phyloP scores from a whole-genome alignment of 2,888 invertebrate genomes.

The Maniola hyperantus region DNA sequence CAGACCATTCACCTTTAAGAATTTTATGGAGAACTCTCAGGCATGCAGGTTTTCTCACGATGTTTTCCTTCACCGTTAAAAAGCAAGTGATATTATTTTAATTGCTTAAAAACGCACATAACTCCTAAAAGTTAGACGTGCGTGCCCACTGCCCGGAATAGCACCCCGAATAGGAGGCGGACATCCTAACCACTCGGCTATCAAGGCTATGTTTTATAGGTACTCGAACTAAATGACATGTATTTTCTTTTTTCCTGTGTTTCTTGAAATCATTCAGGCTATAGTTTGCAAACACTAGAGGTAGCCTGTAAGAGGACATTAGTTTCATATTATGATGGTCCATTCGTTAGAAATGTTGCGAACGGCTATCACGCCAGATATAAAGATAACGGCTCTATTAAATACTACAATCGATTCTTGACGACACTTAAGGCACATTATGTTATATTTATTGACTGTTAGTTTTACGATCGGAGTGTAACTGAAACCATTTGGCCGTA shows the following conservation, averaged over 20 bases:
- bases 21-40: no score
- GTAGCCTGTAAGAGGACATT: conserved; percentile 12
- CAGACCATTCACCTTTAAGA: no score
- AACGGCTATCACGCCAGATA: conserved; percentile 44
- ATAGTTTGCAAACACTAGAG: neutral
- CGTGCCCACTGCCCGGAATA: no score
- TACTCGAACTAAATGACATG: neutral
- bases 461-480: conserved; percentile 51
- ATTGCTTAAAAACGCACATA: no score
- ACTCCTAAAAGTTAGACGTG: no score
- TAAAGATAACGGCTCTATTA: conserved; percentile 54
- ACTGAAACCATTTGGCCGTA: conserved; percentile 41
- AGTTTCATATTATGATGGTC: conserved; percentile 23
- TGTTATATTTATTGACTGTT: conserved; percentile 61
- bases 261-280: neutral
- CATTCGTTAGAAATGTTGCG: conserved; percentile 33
- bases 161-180: no score
- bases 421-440: conserved; percentile 55
- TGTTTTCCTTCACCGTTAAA: no score
- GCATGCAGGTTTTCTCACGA: no score
- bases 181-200: no score
- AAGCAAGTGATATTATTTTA: no score
- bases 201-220: no score
- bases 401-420: conserved; percentile 59
- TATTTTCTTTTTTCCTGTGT: neutral